Percentiles rank a stretch among this genome's conserved stretches.
Conservation (phyloP, 2,888 invertebrate species). For the Lasioglossum malachurum region DNA sequence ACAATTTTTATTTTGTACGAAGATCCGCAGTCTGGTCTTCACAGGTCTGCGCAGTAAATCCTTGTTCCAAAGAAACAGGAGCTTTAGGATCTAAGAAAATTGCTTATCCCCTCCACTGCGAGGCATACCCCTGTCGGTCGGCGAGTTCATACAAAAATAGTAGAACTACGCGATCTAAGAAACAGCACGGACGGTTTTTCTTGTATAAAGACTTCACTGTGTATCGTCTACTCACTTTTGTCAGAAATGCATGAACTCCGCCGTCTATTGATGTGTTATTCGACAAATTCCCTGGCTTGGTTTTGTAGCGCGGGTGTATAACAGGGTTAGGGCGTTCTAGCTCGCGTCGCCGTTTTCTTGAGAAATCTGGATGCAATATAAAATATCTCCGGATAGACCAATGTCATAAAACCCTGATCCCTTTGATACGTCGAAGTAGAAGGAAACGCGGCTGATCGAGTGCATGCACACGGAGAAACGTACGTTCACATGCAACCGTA, state of each 20-base stretch:
- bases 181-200: no score
- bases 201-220: not conserved
- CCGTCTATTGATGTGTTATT: not conserved
- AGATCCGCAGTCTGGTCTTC: no score
- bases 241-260: not conserved
- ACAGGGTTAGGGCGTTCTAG: conserved; percentile 36
- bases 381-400: conserved; percentile 42
- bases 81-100: no score
- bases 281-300: not conserved
- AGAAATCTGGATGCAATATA: conserved; percentile 42
- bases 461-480: conserved; percentile 33
- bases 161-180: no score
- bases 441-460: conserved; percentile 51
- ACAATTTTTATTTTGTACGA: no score
- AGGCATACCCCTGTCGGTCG: no score
- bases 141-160: no score
- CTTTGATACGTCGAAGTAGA: conserved; percentile 46
- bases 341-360: conserved; percentile 44
- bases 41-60: no score
- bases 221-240: not conserved
- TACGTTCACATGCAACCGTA: conserved; percentile 23
- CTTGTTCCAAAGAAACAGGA: no score
- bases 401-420: conserved; percentile 53
- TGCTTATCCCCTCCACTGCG: no score
- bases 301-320: not conserved